Base-by-base conservation (phyloP, 2,113 vertebrate species). In the Glareola pratincola region DNA sequence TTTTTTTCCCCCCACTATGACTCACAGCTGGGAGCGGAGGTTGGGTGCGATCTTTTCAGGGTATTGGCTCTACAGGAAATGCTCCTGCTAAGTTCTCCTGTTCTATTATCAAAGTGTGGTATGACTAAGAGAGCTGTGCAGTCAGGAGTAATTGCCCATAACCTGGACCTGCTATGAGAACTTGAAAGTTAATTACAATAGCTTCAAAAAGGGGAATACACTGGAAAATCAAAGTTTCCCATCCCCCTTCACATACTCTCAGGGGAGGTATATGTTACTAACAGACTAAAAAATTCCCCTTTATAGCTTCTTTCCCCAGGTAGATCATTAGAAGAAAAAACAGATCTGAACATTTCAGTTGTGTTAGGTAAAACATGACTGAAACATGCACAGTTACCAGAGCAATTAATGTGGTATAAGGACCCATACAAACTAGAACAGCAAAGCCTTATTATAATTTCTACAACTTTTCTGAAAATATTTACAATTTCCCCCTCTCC, bases 91-190 rank as follows among this genome's bases (percentile, higher is more conserved):
- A 57, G 23, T 51, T 85, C 73, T 81, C 12, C 54, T 85, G 10
- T 12, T 60, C 0, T 0, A 1, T 53, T 84, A 36, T 57, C 16
- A 18, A 69, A 50, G 14, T 6, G 3, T 21, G 32, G 12, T 67
- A 16, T n/a, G 20, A 50, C n/a, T 48, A 21, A 59, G 12, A 71
- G 17, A 60, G 5, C 12, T 60, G 34, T 12, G 7, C 3, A 39
- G 27, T n/a, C 43, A 73, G 39, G 22, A 37, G 2, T 29, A 90
- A 64, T 43, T 48, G 14, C n/a, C 37, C 30, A 39, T 72, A 64
- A 79, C 10, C 12, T 17, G 20, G 5, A 56, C 17, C 57, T 88
- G 13, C 10, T 72, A 19, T 21, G 36, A 20, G 39, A 64, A 56
- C 12, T 56, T 68, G 8, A 50, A 94, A 56, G 14, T 43, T 71